Conservation (phyloP, 2,888 invertebrate genomes). For the Parnassius smintheus region DNA sequence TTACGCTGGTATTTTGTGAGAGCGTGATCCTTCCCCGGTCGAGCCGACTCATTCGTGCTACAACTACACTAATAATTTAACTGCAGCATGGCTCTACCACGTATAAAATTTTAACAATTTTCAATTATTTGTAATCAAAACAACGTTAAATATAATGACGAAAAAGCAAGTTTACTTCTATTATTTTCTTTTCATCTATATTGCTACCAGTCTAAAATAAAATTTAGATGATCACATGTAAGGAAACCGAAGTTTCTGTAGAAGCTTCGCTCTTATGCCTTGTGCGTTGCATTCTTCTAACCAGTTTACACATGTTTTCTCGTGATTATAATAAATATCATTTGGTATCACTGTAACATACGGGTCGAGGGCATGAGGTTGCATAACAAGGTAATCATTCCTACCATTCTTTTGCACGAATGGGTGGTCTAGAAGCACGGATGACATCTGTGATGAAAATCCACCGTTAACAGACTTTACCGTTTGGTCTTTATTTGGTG, state of each 20-base stretch:
- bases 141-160: too few species aligned
- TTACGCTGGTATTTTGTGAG: too few species aligned
- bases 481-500: not conserved
- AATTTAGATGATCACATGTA: conserved; percentile 29
- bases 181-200: too few species aligned
- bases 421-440: conserved; percentile 48
- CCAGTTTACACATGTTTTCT: conserved; percentile 70
- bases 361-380: conserved; percentile 40
- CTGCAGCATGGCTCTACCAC: too few species aligned
- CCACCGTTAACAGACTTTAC: conserved; percentile 41
- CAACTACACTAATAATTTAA: too few species aligned
- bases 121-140: too few species aligned
- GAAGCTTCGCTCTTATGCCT: conserved; percentile 50
- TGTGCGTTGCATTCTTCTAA: conserved; percentile 59
- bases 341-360: conserved; percentile 64
- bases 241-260: conserved; percentile 44
- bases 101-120: too few species aligned
- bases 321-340: conserved; percentile 54
- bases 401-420: conserved; percentile 48
- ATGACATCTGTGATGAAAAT: conserved; percentile 41
- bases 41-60: too few species aligned
- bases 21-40: too few species aligned
- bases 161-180: too few species aligned
- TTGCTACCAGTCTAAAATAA: too few species aligned
- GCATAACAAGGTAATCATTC: conserved; percentile 60